These are phyloP conservation scores for Tryphoninae sp. DNA, from an alignment of 2,888 invertebrate species.

Conservation along the genomic window DNA sequence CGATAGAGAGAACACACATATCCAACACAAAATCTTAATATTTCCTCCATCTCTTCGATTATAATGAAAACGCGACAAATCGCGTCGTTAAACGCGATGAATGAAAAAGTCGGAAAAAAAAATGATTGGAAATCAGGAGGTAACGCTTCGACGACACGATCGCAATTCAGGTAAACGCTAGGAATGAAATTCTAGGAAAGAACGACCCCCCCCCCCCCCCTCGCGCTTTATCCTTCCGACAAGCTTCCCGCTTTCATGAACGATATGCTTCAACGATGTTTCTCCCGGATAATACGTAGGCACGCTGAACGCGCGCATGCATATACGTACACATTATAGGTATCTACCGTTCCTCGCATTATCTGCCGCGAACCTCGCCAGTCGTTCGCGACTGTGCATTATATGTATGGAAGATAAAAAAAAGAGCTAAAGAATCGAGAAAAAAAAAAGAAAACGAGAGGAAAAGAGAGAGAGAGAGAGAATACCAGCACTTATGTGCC, in stretches of 20 bases:
- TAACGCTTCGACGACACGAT: slow-evolving; percentile 11
- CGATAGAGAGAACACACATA: not conserved
- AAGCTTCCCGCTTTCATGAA: slow-evolving; percentile 16
- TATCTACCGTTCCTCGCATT: slow-evolving; percentile 52
- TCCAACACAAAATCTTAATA: not conserved
- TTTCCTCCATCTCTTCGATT: not conserved
- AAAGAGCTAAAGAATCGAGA: not conserved
- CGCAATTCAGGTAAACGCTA: slow-evolving; percentile 36
- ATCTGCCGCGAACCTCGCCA: slow-evolving; percentile 33
- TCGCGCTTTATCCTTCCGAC: too few relatives aligned
- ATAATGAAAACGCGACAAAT: not conserved
- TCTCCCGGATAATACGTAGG: slow-evolving; percentile 58
- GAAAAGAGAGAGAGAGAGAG: slow-evolving; percentile 44
- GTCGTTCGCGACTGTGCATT: slow-evolving; percentile 32
- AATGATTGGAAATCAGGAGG: not conserved
- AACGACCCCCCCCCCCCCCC: not conserved
- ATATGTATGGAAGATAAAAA: slow-evolving; percentile 17
- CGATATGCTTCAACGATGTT: slow-evolving; percentile 61
- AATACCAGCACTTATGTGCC: slow-evolving; percentile 62
- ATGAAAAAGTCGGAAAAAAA: not conserved
- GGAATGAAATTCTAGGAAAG: slow-evolving; percentile 46
- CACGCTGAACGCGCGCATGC: slow-evolving; percentile 44
- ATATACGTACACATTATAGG: slow-evolving; percentile 57
- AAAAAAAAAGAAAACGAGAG: slow-evolving; percentile 9
- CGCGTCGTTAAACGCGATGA: not conserved